Evolutionary conservation across 2,113 vertebrate genomes (phyloP).

Genomic region (Pedionomus torquatus): DNA sequence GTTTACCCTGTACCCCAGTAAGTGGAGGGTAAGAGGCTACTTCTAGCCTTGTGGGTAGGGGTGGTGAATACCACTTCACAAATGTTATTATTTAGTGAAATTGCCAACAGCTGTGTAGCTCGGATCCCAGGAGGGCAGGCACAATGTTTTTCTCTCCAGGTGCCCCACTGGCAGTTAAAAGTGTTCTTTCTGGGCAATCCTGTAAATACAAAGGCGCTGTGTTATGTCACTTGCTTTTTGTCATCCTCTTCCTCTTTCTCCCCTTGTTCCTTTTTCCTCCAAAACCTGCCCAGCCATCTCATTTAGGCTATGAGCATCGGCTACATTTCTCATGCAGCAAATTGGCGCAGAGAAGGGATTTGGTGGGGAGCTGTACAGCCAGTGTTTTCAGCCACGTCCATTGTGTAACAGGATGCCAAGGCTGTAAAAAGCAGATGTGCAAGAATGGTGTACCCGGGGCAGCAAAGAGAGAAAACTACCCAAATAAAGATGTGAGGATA

Average conservation of each 20-base stretch:
- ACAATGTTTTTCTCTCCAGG: not conserved
- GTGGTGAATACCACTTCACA: not conserved
- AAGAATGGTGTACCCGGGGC: not conserved
- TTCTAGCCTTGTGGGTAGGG: not conserved
- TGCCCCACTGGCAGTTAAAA: not conserved
- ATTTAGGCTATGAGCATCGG: fast-evolving
- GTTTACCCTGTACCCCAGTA: not conserved
- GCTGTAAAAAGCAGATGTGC: not conserved
- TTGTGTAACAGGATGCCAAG: not conserved
- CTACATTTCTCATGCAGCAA: not conserved
- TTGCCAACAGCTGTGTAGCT: fast-evolving
- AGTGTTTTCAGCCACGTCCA: fast-evolving
- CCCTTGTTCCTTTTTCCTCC: not conserved
- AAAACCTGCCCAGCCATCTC: not conserved
- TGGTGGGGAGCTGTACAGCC: not conserved
- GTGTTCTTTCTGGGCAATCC: not conserved
- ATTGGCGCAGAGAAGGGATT: not conserved
- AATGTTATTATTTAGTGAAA: fast-evolving
- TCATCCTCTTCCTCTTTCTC: not conserved
- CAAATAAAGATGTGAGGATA: not conserved
- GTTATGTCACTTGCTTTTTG: not conserved
- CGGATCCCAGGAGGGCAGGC: not conserved
- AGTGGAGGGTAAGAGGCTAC: not conserved
- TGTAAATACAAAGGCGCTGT: not conserved
- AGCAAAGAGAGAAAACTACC: not conserved